Conservation (phyloP, 2,888 invertebrate genomes). For the Syritta pipiens region DNA sequence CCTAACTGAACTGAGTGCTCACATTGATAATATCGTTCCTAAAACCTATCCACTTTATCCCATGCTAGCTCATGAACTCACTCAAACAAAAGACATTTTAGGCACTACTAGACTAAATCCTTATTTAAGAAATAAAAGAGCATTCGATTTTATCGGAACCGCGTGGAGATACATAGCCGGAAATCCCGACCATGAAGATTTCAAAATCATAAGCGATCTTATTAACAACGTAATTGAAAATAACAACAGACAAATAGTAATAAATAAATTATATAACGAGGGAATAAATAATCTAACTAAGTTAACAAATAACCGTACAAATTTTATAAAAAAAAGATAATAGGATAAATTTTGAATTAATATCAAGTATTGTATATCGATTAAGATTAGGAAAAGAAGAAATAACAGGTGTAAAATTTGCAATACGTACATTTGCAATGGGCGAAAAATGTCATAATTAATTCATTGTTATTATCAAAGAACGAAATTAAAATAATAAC, state of each 20-base stretch:
- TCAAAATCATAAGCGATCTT: slow-evolving; percentile 18
- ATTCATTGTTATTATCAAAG: not conserved
- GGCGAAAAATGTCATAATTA: not conserved
- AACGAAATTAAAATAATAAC: not conserved
- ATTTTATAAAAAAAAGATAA: slow-evolving; percentile 1
- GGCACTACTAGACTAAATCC: too few species aligned
- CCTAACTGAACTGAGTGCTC: too few species aligned
- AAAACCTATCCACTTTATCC: too few species aligned
- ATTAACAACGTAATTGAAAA: slow-evolving; percentile 28
- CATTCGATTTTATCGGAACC: slow-evolving; percentile 23
- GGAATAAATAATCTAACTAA: slow-evolving; percentile 23
- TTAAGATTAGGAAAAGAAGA: not conserved
- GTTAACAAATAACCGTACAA: not conserved
- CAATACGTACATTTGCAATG: slow-evolving; percentile 4
- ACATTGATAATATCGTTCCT: too few species aligned
- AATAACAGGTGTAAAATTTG: slow-evolving; percentile 4
- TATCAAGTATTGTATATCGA: not conserved
- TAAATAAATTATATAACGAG: slow-evolving; percentile 32
- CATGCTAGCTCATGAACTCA: too few species aligned
- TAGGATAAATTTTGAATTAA: not conserved
- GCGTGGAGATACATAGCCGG: slow-evolving; percentile 41
- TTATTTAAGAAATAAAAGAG: slow-evolving; percentile 3
- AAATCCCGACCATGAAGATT: slow-evolving; percentile 11
- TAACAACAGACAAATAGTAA: slow-evolving; percentile 43
- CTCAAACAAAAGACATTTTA: too few species aligned